These are phyloP conservation scores for Orbicella faveolata DNA, from an alignment of 64 coral and sea anemone genomes.

Conservation along the genomic window DNA sequence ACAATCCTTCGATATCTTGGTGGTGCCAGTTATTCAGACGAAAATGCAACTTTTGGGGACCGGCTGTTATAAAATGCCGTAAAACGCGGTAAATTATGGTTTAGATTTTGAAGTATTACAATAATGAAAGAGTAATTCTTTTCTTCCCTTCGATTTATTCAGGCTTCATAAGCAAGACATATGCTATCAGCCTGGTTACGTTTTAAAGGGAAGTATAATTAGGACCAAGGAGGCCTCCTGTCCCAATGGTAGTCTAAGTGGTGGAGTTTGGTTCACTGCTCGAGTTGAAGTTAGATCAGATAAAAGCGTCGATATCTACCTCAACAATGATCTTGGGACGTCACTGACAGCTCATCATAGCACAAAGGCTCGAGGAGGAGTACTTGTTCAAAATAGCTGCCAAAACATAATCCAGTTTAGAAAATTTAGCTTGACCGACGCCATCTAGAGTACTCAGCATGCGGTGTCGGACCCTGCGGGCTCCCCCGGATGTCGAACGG, in stretches of 20 bases:
- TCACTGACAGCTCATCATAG: constrained; percentile 19
- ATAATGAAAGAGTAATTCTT: too few relatives aligned
- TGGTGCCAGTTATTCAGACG: too few relatives aligned
- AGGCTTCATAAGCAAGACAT: constrained; percentile 13
- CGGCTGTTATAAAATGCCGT: too few relatives aligned
- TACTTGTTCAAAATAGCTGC: constrained; percentile 53
- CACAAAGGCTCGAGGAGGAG: constrained; percentile 22
- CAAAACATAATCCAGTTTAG: constrained; percentile 53
- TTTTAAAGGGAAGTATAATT: background rate
- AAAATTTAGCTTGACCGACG: background rate
- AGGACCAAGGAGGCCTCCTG: background rate
- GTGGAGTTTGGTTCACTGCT: constrained; percentile 30
- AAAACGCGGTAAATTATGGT: background rate
- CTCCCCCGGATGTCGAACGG: too few relatives aligned
- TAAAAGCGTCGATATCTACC: background rate
- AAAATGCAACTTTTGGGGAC: too few relatives aligned
- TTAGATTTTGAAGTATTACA: too few relatives aligned
- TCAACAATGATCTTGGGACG: constrained; percentile 1
- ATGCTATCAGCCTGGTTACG: constrained; percentile 55
- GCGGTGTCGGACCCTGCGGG: too few relatives aligned
- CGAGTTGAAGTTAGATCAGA: constrained; percentile 13
- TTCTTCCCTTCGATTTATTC: background rate
- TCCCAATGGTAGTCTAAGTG: constrained; percentile 29
- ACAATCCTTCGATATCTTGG: too few relatives aligned
- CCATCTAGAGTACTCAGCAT: too few relatives aligned